phyloP scores from a whole-genome alignment of 2,888 invertebrate genomes.

The Tinea pellionella region DNA sequence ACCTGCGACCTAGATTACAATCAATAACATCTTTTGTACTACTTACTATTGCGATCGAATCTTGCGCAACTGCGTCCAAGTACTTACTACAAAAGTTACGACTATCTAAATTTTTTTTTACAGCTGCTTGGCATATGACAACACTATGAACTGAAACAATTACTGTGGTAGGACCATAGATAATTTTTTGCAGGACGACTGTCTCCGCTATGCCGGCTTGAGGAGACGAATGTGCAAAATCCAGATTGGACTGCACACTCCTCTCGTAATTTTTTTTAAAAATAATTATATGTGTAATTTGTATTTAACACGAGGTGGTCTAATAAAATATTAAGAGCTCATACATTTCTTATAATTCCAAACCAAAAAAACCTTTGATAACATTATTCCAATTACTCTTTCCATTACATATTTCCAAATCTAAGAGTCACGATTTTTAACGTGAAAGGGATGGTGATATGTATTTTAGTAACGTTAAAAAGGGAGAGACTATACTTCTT shows the following conservation, averaged over 20 bases:
- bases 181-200: no score
- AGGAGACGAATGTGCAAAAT: no score
- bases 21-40: constrained; percentile 6
- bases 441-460: constrained; percentile 24
- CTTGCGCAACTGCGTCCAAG: not conserved
- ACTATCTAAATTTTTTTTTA: no score
- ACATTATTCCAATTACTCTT: not conserved
- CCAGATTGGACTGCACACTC: no score
- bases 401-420: constrained; percentile 24
- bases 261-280: no score
- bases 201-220: no score
- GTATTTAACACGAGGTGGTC: not conserved
- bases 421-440: constrained; percentile 52
- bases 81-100: no score
- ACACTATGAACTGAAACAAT: no score
- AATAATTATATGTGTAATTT: no score
- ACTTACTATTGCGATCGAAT: not conserved
- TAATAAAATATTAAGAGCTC: not conserved
- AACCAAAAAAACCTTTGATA: not conserved
- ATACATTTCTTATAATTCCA: not conserved
- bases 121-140: no score
- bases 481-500: not conserved
- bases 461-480: not conserved
- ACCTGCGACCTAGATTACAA: constrained; percentile 4
- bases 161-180: no score